Evolutionary conservation across 2,797 vertebrate species (phyloP).

Genomic region (Harpia harpyja): DNA sequence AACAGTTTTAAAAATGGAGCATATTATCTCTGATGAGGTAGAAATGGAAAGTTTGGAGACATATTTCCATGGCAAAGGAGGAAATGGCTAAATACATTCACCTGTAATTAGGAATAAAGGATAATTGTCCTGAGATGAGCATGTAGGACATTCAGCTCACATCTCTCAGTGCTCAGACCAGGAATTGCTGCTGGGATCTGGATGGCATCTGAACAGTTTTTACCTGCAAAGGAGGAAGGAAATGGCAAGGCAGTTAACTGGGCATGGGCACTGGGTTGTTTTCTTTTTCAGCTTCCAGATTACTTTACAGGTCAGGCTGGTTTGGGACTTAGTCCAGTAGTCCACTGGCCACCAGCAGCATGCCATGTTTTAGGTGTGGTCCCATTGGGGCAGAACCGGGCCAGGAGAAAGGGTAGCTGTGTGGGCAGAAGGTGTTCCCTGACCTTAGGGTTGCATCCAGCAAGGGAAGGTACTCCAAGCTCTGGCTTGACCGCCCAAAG

Average conservation of each 20-base stretch:
- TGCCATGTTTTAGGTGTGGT: neutral
- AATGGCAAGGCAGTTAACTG: neutral
- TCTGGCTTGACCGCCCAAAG: neutral
- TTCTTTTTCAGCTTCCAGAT: neutral
- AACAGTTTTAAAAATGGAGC: neutral
- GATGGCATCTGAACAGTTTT: neutral
- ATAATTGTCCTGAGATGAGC: neutral
- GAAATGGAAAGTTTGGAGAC: neutral
- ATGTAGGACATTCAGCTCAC: neutral
- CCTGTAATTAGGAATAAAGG: neutral
- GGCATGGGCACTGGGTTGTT: neutral
- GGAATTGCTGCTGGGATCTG: neutral
- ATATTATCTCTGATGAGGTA: neutral
- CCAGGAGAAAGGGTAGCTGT: neutral
- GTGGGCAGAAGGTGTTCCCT: neutral
- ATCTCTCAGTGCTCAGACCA: neutral
- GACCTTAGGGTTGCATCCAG: neutral
- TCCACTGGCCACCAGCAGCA: neutral
- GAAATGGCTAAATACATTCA: neutral
- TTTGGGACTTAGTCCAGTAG: neutral
- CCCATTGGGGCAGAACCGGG: neutral
- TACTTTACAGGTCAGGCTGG: neutral
- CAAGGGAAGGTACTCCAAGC: neutral
- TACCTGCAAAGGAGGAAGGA: neutral
- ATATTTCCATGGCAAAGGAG: neutral